Evolutionary conservation across 2,888 invertebrate species (phyloP), one percentile per base, ranked within the genome.

Genomic region (Ophion obscuratus): DNA sequence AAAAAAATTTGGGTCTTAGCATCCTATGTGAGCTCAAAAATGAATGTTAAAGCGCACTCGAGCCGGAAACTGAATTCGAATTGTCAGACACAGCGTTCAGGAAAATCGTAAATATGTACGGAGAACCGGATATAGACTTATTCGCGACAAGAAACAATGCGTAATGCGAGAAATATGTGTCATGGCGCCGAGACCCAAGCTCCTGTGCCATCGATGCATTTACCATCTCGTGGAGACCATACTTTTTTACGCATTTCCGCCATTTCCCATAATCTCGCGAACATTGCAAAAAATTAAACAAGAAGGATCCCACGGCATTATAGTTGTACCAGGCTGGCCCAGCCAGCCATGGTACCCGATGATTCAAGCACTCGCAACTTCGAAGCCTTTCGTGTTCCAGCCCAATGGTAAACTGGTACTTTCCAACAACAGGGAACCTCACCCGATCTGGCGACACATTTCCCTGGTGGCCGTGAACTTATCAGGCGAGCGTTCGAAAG

Each of bases 391-490:
- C 27, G 53, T 70, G 47, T 68, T 68, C 4, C 7, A 74, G 40
- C 73, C 73, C 57, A 59, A 59, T 53, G 31, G 44, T 53, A 27
- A 80, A 27, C 57, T 70, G 17, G 24, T 84, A 31, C 31, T 27
- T 80, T 80, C 76, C 31, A 66, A 67, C 27, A 44, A 64, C 59
- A 84, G 76, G 64, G 62, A 70, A 59, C 71, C 76, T 53, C 80
- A 84, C 70, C 84, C 79, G 24, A 67, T 76, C 40, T 70, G 66
- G 64, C 31, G 47, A 27, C 47, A 70, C 66, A 68, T 84, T 81
- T 36, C 77, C 57, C 73, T 84, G 77, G 81, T 84, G 66, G 81
- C 71, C 71, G 81, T 17, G 27, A 70, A 44, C 31, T 76, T 67
- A 85, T 81, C 77, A 47, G 77, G 68, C 61, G 62, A 31, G 73